A percentile compares a stretch with the other conserved stretches of the same genome.
Evolutionary conservation across 1,140 invertebrate genomes (phyloP).

Genomic region (Caenorhabditis elegans): DNA sequence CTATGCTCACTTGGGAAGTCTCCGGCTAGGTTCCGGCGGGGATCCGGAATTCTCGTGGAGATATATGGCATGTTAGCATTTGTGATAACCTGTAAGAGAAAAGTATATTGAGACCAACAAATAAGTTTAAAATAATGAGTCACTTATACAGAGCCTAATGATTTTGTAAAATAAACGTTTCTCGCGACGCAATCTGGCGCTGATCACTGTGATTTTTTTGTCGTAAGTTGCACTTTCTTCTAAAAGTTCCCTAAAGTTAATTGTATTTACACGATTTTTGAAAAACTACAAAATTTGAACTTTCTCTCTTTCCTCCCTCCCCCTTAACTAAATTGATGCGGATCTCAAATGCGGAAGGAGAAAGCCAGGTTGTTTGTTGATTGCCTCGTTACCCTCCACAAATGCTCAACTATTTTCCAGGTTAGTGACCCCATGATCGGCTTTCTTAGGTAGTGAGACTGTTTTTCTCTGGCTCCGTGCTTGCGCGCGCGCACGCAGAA

Average conservation of each 20-base stretch:
- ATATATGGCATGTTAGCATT: conserved; percentile 49
- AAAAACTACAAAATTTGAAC: neutral
- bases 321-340: neutral
- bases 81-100: conserved; percentile 19
- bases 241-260: neutral
- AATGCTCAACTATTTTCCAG: neutral
- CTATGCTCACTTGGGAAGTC: conserved; percentile 64
- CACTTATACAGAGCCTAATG: no score
- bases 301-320: no score
- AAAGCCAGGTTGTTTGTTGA: neutral
- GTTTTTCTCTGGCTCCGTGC: neutral
- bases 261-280: conserved; percentile 10
- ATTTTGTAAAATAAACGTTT: no score
- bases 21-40: conserved; percentile 37
- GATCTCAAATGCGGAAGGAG: conserved; percentile 23
- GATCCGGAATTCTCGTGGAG: conserved; percentile 22
- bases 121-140: no score
- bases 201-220: neutral
- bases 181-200: no score
- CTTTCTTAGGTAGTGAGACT: conserved; percentile 8
- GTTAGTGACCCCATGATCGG: conserved; percentile 24
- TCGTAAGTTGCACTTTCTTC: neutral
- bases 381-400: neutral
- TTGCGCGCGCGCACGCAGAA: neutral
- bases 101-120: neutral